These are phyloP conservation scores for Papilio protenor DNA, from an alignment of 2,888 invertebrate species.

Conservation along the genomic window DNA sequence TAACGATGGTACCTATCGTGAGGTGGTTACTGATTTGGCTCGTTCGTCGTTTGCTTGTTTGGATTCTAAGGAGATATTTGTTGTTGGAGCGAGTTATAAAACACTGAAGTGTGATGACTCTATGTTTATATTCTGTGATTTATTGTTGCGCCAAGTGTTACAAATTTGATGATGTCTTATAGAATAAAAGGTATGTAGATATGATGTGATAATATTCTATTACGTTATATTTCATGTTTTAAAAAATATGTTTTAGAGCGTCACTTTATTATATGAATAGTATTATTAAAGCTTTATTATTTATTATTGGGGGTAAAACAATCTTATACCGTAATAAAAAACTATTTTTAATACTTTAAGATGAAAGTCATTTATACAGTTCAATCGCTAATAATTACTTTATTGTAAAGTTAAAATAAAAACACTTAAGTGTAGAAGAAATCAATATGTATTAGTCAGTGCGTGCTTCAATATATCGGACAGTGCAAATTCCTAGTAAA, in stretches of 20 bases:
- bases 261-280: too few species aligned
- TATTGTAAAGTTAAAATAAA: not conserved
- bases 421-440: not conserved
- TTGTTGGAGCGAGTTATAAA: conserved; percentile 17
- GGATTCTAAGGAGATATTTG: conserved; percentile 28
- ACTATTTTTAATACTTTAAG: too few species aligned
- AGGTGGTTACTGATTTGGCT: conserved; percentile 28
- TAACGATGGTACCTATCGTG: conserved; percentile 19
- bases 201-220: not conserved
- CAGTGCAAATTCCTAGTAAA: conserved; percentile 18
- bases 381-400: too few species aligned
- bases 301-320: too few species aligned
- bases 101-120: conserved; percentile 18
- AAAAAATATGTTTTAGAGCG: too few species aligned
- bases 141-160: conserved; percentile 6
- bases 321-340: too few species aligned
- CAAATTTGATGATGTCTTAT: conserved; percentile 1
- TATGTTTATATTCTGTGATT: conserved; percentile 16
- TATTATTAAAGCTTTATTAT: too few species aligned
- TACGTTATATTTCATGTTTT: not conserved
- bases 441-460: not conserved
- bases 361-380: not conserved
- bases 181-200: conserved; percentile 8
- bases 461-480: not conserved
- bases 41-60: conserved; percentile 17